Conservation (phyloP, 2,888 invertebrate genomes). For the Drosophila testacea region DNA sequence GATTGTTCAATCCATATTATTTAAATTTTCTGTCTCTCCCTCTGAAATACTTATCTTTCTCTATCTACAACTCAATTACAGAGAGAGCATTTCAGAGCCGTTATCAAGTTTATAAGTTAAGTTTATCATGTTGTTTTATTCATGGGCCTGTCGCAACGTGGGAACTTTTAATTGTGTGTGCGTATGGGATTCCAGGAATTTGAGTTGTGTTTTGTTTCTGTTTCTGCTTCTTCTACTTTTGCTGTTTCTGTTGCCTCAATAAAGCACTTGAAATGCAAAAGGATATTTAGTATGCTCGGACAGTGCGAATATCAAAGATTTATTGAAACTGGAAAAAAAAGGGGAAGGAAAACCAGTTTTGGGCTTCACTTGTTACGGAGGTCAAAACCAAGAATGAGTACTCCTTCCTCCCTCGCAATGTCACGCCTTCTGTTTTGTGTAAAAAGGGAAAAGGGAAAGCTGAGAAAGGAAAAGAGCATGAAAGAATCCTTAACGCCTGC, state of each 20-base stretch:
- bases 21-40: no score
- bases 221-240: not conserved
- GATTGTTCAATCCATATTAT: not conserved
- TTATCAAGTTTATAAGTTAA: not conserved
- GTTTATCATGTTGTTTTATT: slow-evolving; percentile 65
- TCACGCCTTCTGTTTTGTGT: not conserved
- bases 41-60: not conserved
- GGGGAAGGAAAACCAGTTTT: slow-evolving; percentile 44
- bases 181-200: slow-evolving; percentile 65
- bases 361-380: slow-evolving; percentile 55
- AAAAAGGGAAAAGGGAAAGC: not conserved
- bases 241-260: slow-evolving; percentile 20
- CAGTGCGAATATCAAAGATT: slow-evolving; percentile 73
- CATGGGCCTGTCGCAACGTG: slow-evolving; percentile 65
- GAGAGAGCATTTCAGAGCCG: slow-evolving; percentile 28
- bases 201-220: slow-evolving; percentile 17
- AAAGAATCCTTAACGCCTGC: slow-evolving; percentile 34
- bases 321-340: slow-evolving; percentile 49
- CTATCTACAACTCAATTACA: not conserved
- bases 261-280: slow-evolving; percentile 67
- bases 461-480: not conserved
- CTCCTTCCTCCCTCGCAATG: not conserved
- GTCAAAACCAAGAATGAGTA: slow-evolving; percentile 24
- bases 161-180: slow-evolving; percentile 78
- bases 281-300: slow-evolving; percentile 70